A percentile compares a stretch with the other conserved stretches of the same genome.
Conservation (phyloP, 2,113 vertebrate genomes). For the Megaptera novaeangliae region DNA sequence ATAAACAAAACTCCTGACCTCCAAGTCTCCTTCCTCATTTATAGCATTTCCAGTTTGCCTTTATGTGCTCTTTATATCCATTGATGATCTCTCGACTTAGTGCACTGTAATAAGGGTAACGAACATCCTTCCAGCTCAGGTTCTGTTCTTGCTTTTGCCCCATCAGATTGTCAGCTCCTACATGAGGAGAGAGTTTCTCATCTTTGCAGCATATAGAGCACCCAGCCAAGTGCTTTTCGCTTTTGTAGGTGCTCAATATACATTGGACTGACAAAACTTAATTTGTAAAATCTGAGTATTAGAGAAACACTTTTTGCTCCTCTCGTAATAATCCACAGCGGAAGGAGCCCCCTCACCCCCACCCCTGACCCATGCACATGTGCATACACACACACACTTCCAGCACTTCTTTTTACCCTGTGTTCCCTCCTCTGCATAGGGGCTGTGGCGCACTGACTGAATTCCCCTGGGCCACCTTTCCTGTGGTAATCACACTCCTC, state of each 20-base stretch:
- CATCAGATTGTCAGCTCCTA: background rate
- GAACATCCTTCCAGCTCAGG: background rate
- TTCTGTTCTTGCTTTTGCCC: background rate
- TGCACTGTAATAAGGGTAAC: background rate
- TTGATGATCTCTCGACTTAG: background rate
- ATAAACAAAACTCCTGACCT: background rate
- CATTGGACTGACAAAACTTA: background rate
- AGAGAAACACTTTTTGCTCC: background rate
- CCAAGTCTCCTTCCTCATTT: background rate
- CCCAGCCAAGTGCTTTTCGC: background rate
- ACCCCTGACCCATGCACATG: background rate
- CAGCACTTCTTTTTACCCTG: background rate
- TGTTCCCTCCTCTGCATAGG: background rate
- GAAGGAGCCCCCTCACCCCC: background rate
- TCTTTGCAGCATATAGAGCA: background rate
- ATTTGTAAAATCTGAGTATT: background rate
- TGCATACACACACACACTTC: background rate
- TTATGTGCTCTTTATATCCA: background rate
- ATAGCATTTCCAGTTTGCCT: background rate
- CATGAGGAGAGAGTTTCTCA: background rate
- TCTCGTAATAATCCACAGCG: background rate
- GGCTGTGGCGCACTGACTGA: background rate
- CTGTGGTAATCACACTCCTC: background rate
- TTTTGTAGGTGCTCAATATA: background rate
- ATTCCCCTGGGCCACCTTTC: background rate